Evolutionary conservation across 2,888 invertebrate genomes (phyloP), one percentile per base, ranked within the genome.

Genomic region (Drosophila borborema): DNA sequence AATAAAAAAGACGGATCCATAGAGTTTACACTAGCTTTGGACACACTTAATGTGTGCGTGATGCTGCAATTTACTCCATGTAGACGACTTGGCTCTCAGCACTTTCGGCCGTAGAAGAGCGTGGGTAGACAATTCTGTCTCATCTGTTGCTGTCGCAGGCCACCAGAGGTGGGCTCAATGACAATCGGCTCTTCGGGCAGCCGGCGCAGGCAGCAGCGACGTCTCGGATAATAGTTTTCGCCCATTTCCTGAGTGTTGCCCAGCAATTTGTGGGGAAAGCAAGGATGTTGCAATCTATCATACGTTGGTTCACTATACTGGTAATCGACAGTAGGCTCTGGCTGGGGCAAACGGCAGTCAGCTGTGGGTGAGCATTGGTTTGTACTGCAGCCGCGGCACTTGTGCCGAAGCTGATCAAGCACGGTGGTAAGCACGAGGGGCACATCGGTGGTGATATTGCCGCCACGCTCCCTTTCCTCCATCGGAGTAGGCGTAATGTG

Each of bases 141-240:
- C 18, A 59, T 3, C 36, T 80, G 80, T 31, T 75, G 76, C 43
- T 59, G 40, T 0, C 66, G 64, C 16, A 77, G 55, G 0, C 66
- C 77, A 3, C 6, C 16, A 9, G 80, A 55, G 8, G 76, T 80
- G n/a, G 80, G 56, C 12, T 34, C 58, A 40, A 77, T 75, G 31
- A 77, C 28, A 14, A 77, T 5, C 7, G 77, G 77, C 4, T 77
- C 62, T 3, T 48, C 45, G 49, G 80, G 76, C 61, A 77, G 43
- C 1, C 51, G 66, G 5, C 80, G 77, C 28, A 77, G 54, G 14
- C 36, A 75, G 45, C 76, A 75, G 38, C 48, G 40, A 12, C 77
- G 80, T 10, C 41, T 28, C 3, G 64, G 76, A 41, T 34, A 62
- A 45, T 61, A 61, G 0, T 40, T 31, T 0, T 34, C 28, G 6